phyloP scores from a whole-genome alignment of 2,888 invertebrate species.

The Gryllus longicercus region DNA sequence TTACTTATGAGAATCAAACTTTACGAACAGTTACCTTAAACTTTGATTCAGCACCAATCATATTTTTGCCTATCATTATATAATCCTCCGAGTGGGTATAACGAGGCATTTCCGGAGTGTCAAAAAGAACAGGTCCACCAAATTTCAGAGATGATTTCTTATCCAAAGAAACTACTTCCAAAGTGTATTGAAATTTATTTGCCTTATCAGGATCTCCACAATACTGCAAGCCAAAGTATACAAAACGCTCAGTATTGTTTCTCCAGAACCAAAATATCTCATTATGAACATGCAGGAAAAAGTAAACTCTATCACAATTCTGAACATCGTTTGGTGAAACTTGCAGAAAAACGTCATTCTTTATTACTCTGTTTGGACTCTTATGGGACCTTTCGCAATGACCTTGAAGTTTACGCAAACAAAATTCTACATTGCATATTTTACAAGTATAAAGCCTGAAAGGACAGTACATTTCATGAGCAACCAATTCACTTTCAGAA shows the following conservation, averaged over 20 bases:
- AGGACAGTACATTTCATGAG: neutral
- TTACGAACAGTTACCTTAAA: neutral
- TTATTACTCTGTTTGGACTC: neutral
- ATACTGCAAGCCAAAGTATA: neutral
- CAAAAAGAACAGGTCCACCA: conserved; percentile 2
- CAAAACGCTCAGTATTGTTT: neutral
- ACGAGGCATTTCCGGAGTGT: neutral
- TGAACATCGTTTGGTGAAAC: neutral
- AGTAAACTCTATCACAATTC: neutral
- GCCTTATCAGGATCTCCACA: neutral
- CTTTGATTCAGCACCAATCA: neutral
- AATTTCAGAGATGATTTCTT: neutral
- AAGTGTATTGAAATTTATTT: neutral
- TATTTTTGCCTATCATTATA: neutral
- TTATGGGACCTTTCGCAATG: neutral
- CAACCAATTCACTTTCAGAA: neutral
- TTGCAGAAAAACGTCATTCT: neutral
- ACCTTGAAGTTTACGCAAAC: neutral
- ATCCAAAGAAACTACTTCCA: neutral
- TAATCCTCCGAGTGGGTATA: neutral
- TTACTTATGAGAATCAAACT: neutral
- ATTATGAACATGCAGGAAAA: neutral
- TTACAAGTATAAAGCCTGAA: neutral
- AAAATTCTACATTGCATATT: neutral
- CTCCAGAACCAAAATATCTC: conserved; percentile 8